phyloP scores from a whole-genome alignment of 2,113 vertebrate species.

The Takifugu bimaculatus region DNA sequence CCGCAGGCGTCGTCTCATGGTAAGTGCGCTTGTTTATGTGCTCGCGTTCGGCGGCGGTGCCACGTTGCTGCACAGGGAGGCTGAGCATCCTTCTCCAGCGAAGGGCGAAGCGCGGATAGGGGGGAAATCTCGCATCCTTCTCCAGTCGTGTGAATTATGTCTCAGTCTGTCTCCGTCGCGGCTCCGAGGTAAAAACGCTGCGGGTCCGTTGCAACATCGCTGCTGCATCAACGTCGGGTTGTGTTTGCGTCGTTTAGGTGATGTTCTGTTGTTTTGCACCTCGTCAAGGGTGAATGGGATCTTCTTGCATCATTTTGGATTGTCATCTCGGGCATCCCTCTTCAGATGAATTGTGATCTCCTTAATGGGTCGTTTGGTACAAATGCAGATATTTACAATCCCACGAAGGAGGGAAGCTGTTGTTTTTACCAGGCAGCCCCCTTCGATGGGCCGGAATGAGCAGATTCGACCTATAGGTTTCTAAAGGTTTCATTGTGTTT shows the following conservation, averaged over 20 bases:
- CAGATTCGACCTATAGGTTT: constrained; percentile 29
- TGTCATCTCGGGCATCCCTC: constrained; percentile 21
- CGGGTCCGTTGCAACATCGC: not conserved
- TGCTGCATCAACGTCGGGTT: not conserved
- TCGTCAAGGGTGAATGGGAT: constrained; percentile 26
- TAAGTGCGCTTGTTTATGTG: constrained; percentile 33
- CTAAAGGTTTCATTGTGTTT: not conserved
- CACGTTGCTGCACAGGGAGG: constrained; percentile 32
- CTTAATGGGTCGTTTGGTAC: not conserved
- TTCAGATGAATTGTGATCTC: not conserved
- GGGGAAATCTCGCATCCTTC: constrained; percentile 38
- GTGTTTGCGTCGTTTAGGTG: not conserved
- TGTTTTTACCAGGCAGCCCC: constrained; percentile 18
- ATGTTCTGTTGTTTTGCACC: constrained; percentile 13
- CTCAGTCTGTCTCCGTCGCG: constrained; percentile 1
- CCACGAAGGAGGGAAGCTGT: not conserved
- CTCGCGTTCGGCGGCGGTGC: constrained; percentile 15
- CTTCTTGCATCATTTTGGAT: constrained; percentile 42
- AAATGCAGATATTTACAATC: constrained; percentile 3
- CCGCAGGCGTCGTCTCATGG: constrained; percentile 47
- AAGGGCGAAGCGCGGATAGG: constrained; percentile 42
- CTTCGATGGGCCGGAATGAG: not conserved
- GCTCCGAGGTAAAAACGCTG: constrained; percentile 5
- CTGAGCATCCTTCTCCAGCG: constrained; percentile 47
- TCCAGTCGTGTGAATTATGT: constrained; percentile 10